phyloP scores from a whole-genome alignment of 92 coral and sea anemone genomes.

The Montipora capitata region DNA sequence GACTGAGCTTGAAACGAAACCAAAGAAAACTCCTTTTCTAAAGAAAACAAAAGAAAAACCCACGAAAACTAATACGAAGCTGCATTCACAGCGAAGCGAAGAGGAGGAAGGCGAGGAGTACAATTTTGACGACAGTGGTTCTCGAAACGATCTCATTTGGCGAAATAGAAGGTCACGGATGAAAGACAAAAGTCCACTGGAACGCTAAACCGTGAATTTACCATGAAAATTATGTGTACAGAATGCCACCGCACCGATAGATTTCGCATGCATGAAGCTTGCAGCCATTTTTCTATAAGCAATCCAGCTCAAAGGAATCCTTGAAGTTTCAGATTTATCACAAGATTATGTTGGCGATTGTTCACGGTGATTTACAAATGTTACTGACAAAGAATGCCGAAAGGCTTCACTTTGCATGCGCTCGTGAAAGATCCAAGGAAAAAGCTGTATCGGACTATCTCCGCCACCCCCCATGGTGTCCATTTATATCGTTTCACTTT shows the following conservation, averaged over 20 bases:
- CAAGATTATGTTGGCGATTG: background rate
- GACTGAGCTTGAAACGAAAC: conserved; percentile 10
- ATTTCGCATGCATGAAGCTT: background rate
- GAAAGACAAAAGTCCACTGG: conserved; percentile 5
- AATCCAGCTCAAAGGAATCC: too few species aligned
- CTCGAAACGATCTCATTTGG: conserved; percentile 79
- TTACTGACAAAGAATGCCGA: background rate
- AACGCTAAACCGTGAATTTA: background rate
- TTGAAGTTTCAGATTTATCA: background rate
- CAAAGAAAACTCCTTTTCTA: background rate
- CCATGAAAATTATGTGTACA: conserved; percentile 6
- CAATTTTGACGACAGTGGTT: conserved; percentile 76
- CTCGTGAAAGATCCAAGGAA: background rate
- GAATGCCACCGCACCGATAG: background rate
- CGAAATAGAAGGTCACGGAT: conserved; percentile 10
- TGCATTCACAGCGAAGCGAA: conserved; percentile 32
- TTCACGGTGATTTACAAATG: too few species aligned
- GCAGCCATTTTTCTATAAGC: background rate
- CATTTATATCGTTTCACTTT: too few species aligned
- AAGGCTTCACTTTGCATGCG: background rate
- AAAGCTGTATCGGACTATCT: too few species aligned
- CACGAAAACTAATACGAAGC: background rate
- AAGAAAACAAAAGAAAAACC: conserved; percentile 9
- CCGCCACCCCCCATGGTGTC: too few species aligned
- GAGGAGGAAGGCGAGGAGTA: conserved; percentile 37